phyloP scores from a whole-genome alignment of 2,113 vertebrate genomes.

The Podarcis muralis region DNA sequence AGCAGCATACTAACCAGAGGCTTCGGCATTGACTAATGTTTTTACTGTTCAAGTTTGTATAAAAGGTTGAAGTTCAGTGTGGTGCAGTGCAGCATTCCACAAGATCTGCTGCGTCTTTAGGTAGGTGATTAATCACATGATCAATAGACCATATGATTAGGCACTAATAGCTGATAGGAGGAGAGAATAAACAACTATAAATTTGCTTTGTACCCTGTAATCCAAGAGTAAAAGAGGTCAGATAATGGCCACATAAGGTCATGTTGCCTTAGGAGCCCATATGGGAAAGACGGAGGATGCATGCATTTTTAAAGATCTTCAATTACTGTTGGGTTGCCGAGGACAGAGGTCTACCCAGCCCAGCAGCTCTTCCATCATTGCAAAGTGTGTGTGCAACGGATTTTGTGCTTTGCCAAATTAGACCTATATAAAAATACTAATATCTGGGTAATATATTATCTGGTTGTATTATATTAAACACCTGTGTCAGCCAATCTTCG shows the following conservation, averaged over 20 bases:
- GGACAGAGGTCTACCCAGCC: background rate
- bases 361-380: background rate
- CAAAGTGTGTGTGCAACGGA: background rate
- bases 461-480: constrained; percentile 36
- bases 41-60: constrained; percentile 77
- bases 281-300: constrained; percentile 72
- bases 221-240: constrained; percentile 84
- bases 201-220: constrained; percentile 83
- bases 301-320: constrained; percentile 74
- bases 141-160: constrained; percentile 91
- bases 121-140: constrained; percentile 89
- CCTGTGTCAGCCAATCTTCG: background rate
- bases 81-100: constrained; percentile 77
- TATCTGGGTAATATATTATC: background rate
- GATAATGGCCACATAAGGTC: constrained; percentile 80
- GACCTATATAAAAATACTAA: constrained; percentile 20
- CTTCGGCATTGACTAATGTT: constrained; percentile 77
- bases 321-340: constrained; percentile 54
- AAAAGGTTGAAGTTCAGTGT: constrained; percentile 82
- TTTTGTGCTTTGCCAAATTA: background rate
- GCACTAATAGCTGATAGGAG: constrained; percentile 86
- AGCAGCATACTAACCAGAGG: constrained; percentile 55
- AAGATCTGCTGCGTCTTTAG: constrained; percentile 80
- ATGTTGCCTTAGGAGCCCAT: constrained; percentile 74
- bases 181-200: constrained; percentile 84